Evolutionary conservation across 2,113 vertebrate genomes (phyloP).

Genomic region (Paralichthys olivaceus): DNA sequence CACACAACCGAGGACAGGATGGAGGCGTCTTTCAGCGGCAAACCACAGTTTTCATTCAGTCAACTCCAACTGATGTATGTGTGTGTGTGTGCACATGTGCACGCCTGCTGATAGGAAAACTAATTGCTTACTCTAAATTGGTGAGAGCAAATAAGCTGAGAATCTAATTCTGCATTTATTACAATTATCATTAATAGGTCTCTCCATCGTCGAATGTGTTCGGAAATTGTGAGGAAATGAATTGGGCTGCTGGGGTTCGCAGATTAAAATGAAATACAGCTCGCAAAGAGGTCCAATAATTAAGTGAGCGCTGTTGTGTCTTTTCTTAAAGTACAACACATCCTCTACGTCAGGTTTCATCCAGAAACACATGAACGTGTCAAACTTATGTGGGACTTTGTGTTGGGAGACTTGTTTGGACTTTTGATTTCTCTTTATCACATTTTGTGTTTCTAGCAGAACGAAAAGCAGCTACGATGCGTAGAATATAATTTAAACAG

Average conservation of each 20-base stretch:
- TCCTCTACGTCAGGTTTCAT: conserved; percentile 6
- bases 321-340: not conserved
- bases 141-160: conserved; percentile 63
- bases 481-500: no score
- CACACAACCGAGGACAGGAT: not conserved
- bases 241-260: conserved; percentile 54
- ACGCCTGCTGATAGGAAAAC: conserved; percentile 59
- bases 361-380: not conserved
- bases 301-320: conserved; percentile 19
- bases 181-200: conserved; percentile 71
- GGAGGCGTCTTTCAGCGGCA: not conserved
- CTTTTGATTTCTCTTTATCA: no score
- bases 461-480: no score
- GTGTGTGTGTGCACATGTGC: conserved; percentile 22
- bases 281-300: conserved; percentile 47
- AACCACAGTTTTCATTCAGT: conserved; percentile 15
- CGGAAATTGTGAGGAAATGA: conserved; percentile 67
- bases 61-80: conserved; percentile 45
- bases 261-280: conserved; percentile 71
- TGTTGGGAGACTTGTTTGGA: no score
- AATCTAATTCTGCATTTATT: conserved; percentile 74
- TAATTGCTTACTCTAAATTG: conserved; percentile 75
- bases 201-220: conserved; percentile 55
- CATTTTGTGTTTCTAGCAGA: no score
- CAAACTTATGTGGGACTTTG: no score